Base-by-base conservation (phyloP, 2,888 invertebrate genomes). In the Gastracanthus pulcherrimus region DNA sequence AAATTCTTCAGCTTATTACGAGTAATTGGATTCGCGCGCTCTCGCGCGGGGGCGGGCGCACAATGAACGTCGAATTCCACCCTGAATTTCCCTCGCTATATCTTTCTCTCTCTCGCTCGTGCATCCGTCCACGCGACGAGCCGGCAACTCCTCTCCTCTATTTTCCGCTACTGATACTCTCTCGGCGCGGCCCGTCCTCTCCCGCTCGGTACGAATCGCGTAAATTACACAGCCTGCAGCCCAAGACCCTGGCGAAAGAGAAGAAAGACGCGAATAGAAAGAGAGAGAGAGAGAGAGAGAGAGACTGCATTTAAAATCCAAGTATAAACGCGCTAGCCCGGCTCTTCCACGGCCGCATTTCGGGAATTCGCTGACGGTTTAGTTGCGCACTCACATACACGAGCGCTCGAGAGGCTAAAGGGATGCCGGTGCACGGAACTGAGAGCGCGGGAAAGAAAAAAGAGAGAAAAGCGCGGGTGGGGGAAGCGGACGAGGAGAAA, bases 351-450 rank as follows among this genome's bases (percentile, higher is more conserved):
- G 38, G 38, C 7, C 76, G 76, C 29, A 58, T 64, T 78, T 78
- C 48, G 69, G 69, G 67, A 77, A 81, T 74, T 74, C 66, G 81
- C 81, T 67, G 81, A 77, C 72, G 76, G 51, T 71, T 67, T 76
- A 69, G n/a, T 23, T 16, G 77, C 31, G 41, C 31, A n/a, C 36
- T 26, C 45, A 45, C 34, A 1, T 64, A 29, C 58, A 29, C 58
- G 26, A 19, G 34, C 26, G 26, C 29, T 64, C 38, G 62, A 31
- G 55, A 51, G 23, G 13, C n/a, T 36, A 51, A 48, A 38, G 19
- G 48, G n/a, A 19, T 26, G 19, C 38, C 29, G 5, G 6, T 34
- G 64, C 11, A 29, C 13, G 26, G 31, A 48, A 23, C 16, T 5
- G 38, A 45, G 31, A 67, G 1, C 48, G 45, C n/a, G 16, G 23